phyloP scores from a whole-genome alignment of 2,113 vertebrate species.

The Uropsilus gracilis region DNA sequence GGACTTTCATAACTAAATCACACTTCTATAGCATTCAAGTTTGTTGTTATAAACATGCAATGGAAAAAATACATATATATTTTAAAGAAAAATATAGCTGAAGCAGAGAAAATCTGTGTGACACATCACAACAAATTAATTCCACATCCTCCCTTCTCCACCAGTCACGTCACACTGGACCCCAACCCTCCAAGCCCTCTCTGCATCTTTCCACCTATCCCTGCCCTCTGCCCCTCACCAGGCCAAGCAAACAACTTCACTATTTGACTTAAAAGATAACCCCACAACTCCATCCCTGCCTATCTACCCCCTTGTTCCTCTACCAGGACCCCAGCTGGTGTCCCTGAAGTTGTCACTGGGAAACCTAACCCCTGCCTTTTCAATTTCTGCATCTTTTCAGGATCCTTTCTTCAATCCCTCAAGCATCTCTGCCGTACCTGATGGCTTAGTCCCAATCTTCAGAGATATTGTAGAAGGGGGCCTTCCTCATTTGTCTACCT shows the following conservation, averaged over 20 bases:
- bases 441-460: too few species aligned
- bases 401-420: not conserved
- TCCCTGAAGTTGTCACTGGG: not conserved
- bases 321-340: not conserved
- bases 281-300: not conserved
- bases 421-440: not conserved
- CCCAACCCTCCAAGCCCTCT: not conserved
- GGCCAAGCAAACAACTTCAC: too few species aligned
- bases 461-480: not conserved
- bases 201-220: not conserved
- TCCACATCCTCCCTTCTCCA: too few species aligned
- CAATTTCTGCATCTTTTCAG: not conserved
- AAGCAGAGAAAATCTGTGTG: too few species aligned
- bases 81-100: not conserved
- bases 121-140: too few species aligned
- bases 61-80: not conserved
- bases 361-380: not conserved
- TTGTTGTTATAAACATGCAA: not conserved
- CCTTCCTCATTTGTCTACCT: not conserved
- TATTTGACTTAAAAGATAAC: not conserved
- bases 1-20: not conserved
- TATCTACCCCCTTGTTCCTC: not conserved
- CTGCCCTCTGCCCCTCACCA: not conserved
- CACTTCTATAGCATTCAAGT: too few species aligned
- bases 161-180: not conserved